A percentile compares a stretch with the other conserved stretches of the same genome.
These are phyloP conservation scores for Neodontobutis hainanensis DNA, from an alignment of 2,113 vertebrate genomes.

Conservation along the genomic window DNA sequence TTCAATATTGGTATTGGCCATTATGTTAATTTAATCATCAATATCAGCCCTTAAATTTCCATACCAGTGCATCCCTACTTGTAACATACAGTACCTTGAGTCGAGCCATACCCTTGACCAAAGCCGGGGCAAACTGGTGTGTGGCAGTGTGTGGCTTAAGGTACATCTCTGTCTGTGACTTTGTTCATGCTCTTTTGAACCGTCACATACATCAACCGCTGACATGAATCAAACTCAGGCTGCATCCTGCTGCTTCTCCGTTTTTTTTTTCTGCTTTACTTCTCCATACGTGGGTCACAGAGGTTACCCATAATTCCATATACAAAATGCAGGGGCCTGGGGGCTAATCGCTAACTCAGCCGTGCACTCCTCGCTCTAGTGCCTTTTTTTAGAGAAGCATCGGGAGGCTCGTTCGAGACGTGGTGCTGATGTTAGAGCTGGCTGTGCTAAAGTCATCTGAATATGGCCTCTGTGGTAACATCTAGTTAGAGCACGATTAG, in stretches of 20 bases:
- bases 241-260: conserved; percentile 22
- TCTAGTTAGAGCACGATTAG: conserved; percentile 30
- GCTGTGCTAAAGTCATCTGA: conserved; percentile 34
- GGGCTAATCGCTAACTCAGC: conserved; percentile 66
- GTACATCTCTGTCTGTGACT: conserved; percentile 9
- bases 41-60: no score
- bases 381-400: conserved; percentile 71
- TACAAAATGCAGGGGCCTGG: conserved; percentile 47
- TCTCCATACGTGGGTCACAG: conserved; percentile 14
- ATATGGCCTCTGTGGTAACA: conserved; percentile 12
- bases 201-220: conserved; percentile 50
- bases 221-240: conserved; percentile 52
- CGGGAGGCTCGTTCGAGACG: conserved; percentile 40
- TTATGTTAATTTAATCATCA: no score
- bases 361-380: conserved; percentile 42
- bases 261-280: conserved; percentile 42
- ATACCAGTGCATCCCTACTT: no score
- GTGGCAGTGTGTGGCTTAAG: conserved; percentile 24
- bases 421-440: conserved; percentile 51
- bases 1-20: no score
- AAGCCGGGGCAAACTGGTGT: no score
- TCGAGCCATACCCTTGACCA: no score
- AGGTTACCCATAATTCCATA: conserved; percentile 56
- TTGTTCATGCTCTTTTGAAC: conserved; percentile 37
- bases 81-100: no score